A percentile compares a stretch with the other conserved stretches of the same genome.
Evolutionary conservation across 2,888 invertebrate genomes (phyloP).

Genomic region (Spodoptera exigua): DNA sequence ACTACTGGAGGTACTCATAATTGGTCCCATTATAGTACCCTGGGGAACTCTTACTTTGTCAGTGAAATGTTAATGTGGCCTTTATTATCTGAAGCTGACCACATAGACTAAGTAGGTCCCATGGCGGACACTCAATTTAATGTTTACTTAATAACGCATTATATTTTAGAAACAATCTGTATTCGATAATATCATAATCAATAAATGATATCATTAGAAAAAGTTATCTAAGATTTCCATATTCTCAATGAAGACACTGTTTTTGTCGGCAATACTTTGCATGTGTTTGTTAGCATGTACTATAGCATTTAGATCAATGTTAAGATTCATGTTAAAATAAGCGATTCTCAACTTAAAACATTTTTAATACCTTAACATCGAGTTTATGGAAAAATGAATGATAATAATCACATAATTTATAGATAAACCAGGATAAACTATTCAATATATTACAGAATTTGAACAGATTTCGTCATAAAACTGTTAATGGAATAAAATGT

Average conservation of each 20-base stretch:
- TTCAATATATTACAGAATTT: no score
- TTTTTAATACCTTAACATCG: conserved; percentile 50
- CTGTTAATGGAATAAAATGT: no score
- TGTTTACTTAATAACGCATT: conserved; percentile 62
- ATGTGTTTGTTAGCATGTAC: conserved; percentile 67
- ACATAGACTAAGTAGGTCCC: conserved; percentile 33
- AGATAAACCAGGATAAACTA: no score
- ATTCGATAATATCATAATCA: conserved; percentile 17
- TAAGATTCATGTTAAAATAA: conserved; percentile 62
- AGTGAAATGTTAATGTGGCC: background rate
- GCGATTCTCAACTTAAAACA: conserved; percentile 60
- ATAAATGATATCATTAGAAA: conserved; percentile 32
- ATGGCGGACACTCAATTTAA: conserved; percentile 47
- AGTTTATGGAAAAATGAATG: conserved; percentile 46
- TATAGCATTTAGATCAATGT: conserved; percentile 64
- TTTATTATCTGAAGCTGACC: conserved; percentile 40
- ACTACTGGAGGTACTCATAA: no score
- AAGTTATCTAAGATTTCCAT: conserved; percentile 3
- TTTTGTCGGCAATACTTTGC: conserved; percentile 54
- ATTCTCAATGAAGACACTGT: conserved; percentile 41
- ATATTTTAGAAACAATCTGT: conserved; percentile 34
- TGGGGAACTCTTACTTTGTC: conserved; percentile 4
- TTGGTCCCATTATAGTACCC: conserved; percentile 4
- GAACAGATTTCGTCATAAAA: no score
- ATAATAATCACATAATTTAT: no score